These are phyloP conservation scores for Bufo bufo DNA, from an alignment of 2,113 vertebrate species.

Conservation along the genomic window DNA sequence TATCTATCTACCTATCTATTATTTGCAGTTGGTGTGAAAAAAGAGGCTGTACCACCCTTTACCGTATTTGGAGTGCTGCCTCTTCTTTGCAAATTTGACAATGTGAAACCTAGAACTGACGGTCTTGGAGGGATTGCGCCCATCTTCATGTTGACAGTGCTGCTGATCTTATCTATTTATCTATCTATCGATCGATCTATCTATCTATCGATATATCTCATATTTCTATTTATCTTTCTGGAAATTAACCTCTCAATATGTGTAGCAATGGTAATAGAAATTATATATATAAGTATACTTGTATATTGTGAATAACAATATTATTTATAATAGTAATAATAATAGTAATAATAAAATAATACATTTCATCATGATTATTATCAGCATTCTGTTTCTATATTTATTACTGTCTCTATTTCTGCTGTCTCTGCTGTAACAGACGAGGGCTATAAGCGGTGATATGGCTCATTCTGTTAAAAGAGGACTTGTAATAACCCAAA, in stretches of 20 bases:
- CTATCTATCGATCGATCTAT: slow-evolving; percentile 7
- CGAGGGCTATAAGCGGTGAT: not conserved
- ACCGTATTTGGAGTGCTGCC: no score
- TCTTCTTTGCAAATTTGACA: no score
- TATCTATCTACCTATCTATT: no score
- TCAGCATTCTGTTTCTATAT: not conserved
- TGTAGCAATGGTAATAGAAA: not conserved
- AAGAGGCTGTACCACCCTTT: no score
- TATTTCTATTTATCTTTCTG: not conserved
- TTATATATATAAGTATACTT: no score
- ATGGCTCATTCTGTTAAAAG: not conserved
- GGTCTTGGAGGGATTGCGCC: no score
- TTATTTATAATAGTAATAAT: no score
- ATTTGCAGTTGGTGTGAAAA: no score
- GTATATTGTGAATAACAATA: no score
- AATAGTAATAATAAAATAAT: no score
- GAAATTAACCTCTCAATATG: not conserved
- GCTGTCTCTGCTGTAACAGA: not conserved
- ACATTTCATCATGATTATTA: not conserved
- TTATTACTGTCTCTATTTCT: not conserved
- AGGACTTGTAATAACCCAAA: not conserved
- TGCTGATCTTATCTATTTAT: not conserved
- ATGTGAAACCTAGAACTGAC: no score
- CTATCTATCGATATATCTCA: not conserved
- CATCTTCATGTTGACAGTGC: no score